Base-by-base conservation (phyloP, 1,140 invertebrate genomes). In the Bombus consobrinus region DNA sequence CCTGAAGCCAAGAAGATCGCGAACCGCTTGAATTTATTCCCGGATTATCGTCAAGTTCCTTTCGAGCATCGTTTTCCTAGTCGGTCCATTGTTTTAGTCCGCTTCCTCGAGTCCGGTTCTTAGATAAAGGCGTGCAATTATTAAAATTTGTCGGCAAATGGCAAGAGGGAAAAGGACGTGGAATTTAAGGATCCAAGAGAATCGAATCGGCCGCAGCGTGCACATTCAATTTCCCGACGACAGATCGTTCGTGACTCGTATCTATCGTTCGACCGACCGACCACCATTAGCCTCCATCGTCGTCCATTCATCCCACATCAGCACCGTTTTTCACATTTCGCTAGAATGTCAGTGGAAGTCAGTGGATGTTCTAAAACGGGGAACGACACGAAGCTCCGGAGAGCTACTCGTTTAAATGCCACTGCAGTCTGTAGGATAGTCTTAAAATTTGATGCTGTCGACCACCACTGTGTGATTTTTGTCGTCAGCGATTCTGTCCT, bases 21-120 rank as follows among this genome's bases (percentile, higher is more conserved):
- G 72, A 12, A 15, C 62, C 68, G 41, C 69, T 59, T 83, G 75
- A 91, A 92, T 92, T 92, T 92, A 92, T 92, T 87, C 83, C 62
- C 72, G 84, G 85, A 91, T 92, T 92, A 62, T 62, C 28, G 28
- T 62, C 28, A n/a, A 62, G 59, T 62, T 62, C 59, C 47, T 53
- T 22, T 22, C 18, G 18, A 53, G 18, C 47, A 62, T 62, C 28
- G 28, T 62, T 62, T 62, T 10, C 59, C 59, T n/a, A 4, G 25
- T n/a, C 59, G 28, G 25, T 62, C 12, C 28, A 62, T n/a, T n/a
- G 47, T 62, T 62, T 13, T 0, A 13, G 10, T n/a, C 12, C 10
- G 59, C 59, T 5, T n/a, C 28, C 4, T 4, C 3, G 59, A 28
- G 59, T 12, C 59, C 28, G 28, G 28, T 13, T 62, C 28, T 28